Conservation (phyloP, 2,113 vertebrate species). For the Tor tambroides region DNA sequence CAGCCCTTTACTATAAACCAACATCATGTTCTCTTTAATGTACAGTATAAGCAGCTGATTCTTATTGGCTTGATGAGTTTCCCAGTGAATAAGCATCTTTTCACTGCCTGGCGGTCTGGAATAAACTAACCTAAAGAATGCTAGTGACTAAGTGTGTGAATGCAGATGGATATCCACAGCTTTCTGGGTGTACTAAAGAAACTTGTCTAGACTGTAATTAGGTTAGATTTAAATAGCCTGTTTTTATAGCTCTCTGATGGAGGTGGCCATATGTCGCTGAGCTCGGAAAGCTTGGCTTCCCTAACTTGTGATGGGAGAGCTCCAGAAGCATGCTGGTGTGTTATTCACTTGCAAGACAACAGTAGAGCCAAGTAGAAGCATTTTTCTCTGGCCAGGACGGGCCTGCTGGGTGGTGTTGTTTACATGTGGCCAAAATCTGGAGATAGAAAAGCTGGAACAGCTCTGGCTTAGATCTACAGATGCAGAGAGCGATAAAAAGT, state of each 20-base stretch:
- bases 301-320: conserved; percentile 60
- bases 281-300: conserved; percentile 61
- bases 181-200: conserved; percentile 60
- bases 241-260: conserved; percentile 62
- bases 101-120: conserved; percentile 24
- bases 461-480: conserved; percentile 57
- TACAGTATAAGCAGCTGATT: conserved; percentile 33
- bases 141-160: conserved; percentile 48
- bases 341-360: conserved; percentile 59
- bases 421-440: conserved; percentile 60
- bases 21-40: conserved; percentile 19
- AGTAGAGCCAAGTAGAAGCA: conserved; percentile 67
- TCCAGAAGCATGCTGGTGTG: conserved; percentile 40
- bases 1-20: no score
- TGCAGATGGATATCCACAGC: conserved; percentile 56
- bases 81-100: conserved; percentile 54
- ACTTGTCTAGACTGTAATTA: conserved; percentile 72
- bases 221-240: conserved; percentile 65
- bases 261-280: conserved; percentile 68
- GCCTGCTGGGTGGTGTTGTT: conserved; percentile 65
- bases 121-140: conserved; percentile 41
- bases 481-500: neutral
- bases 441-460: neutral
- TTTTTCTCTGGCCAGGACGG: conserved; percentile 61
- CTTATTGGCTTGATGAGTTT: conserved; percentile 25